phyloP scores from a whole-genome alignment of 1,140 invertebrate species.

The Halesus radiatus region DNA sequence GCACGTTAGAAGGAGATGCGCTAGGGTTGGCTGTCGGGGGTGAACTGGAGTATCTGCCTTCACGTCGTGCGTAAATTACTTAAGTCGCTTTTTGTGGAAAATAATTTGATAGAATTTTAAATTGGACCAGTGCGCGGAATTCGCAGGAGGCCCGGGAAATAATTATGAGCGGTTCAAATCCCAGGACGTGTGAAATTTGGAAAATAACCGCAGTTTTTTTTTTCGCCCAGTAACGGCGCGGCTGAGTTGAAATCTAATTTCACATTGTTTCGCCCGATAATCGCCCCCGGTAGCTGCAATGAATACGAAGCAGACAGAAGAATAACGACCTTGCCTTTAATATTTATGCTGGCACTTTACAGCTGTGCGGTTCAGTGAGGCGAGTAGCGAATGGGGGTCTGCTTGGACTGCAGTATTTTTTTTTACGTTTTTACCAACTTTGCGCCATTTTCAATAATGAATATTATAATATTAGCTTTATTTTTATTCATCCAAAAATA shows the following conservation, averaged over 20 bases:
- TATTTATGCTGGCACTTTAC: not conserved
- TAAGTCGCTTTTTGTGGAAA: slow-evolving; percentile 47
- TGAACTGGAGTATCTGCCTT: not conserved
- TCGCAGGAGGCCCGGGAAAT: slow-evolving; percentile 36
- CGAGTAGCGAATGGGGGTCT: not conserved
- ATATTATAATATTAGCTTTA: too few species aligned
- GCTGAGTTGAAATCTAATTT: slow-evolving; percentile 14
- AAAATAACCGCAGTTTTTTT: slow-evolving; percentile 24
- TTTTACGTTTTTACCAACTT: too few species aligned
- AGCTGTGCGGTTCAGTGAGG: slow-evolving; percentile 3
- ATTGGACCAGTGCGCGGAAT: slow-evolving; percentile 41
- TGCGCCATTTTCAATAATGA: too few species aligned
- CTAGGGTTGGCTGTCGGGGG: not conserved
- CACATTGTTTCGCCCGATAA: slow-evolving; percentile 29
- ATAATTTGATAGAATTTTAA: slow-evolving; percentile 54
- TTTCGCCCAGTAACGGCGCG: not conserved
- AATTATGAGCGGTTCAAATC: slow-evolving; percentile 42
- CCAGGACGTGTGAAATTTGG: slow-evolving; percentile 27
- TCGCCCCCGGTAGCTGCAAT: slow-evolving; percentile 10
- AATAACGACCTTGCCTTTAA: slow-evolving; percentile 17
- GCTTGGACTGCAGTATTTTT: too few species aligned
- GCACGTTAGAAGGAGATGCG: not conserved
- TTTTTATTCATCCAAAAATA: too few species aligned
- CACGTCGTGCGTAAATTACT: slow-evolving; percentile 50
- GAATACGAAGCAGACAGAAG: slow-evolving; percentile 22